Conservation (phyloP, 2,888 invertebrate species). For the Coleophora flavipennella region DNA sequence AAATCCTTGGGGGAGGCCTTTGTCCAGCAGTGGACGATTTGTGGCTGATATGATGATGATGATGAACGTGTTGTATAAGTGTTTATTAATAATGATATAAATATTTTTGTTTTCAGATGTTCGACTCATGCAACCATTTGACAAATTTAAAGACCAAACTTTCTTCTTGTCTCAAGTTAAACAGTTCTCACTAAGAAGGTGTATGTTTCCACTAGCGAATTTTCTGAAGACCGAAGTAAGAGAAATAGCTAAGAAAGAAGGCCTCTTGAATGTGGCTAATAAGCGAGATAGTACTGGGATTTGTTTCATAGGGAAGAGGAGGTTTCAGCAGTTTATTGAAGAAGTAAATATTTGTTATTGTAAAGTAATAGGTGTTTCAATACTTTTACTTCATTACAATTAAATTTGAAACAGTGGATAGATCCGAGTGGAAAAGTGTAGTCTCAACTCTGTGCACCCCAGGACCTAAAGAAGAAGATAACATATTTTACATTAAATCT, state of each 20-base stretch:
- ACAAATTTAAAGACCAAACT: slow-evolving; percentile 92
- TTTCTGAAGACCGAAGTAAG: slow-evolving; percentile 85
- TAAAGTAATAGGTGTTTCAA: too few relatives aligned
- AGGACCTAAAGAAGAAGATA: too few relatives aligned
- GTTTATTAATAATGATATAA: slow-evolving; percentile 1
- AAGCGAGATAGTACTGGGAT: slow-evolving; percentile 95
- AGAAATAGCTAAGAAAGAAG: slow-evolving; percentile 79
- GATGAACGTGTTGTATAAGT: too few relatives aligned
- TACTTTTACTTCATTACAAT: too few relatives aligned
- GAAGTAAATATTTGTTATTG: slow-evolving; percentile 79
- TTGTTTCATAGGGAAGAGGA: slow-evolving; percentile 94
- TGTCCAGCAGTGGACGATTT: too few relatives aligned
- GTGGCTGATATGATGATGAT: too few relatives aligned
- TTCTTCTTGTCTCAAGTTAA: slow-evolving; percentile 92
- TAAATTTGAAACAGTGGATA: too few relatives aligned
- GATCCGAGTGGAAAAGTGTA: too few relatives aligned
- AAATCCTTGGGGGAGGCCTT: too few relatives aligned
- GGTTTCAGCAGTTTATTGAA: slow-evolving; percentile 90
- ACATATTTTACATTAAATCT: too few relatives aligned
- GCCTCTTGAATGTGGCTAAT: slow-evolving; percentile 76
- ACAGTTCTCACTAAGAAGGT: slow-evolving; percentile 81
- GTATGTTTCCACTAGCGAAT: slow-evolving; percentile 93
- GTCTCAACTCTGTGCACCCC: too few relatives aligned
- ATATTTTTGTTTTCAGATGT: slow-evolving; percentile 65
- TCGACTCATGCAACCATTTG: slow-evolving; percentile 79